Evolutionary conservation across 2,888 invertebrate genomes (phyloP), one percentile per base, ranked within the genome.

Genomic region (Cantharis flavilabris): DNA sequence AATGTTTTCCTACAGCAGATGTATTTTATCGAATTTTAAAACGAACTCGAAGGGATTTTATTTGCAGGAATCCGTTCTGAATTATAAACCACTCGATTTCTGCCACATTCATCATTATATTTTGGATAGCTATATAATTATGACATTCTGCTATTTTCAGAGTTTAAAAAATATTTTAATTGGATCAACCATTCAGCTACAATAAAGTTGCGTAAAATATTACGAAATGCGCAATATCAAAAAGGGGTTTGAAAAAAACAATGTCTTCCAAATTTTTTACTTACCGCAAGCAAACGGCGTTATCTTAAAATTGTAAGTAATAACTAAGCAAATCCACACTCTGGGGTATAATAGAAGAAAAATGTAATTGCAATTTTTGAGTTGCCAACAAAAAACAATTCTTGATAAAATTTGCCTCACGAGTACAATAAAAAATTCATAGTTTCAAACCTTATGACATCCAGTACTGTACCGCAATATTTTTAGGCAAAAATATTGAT

Each of bases 21-120:
- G 72, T 69, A 49, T 49, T 73, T 73, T 73, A 73, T 73, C 65
- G 65, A 33, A 10, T 49, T 49, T 73, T 69, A 73, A 73, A 69
- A 62, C 62, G 33, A 23, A 69, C 26, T 28, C 72, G 65, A 67
- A 67, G 23, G 65, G 65, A 20, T 67, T 67, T 67, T 26, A 67
- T 67, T 67, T 23, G 65, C 9, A 67, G 65, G 23, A n/a, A 13
- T 67, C 13, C 18, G 65, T 67, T 20, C 65, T 67, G 65, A 23
- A 67, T 67, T 67, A 67, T 67, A 67, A 67, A 23, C 7, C 26
- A 5, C 18, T n/a, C 65, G 65, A 67, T 67, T 67, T 67, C 65
- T 67, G n/a, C 65, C 65, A n/a, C 65, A 67, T 67, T 67, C 65
- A 67, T 67, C 65, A 67, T 49, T 49, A 49, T 67, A 67, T 18